Percentiles rank a stretch among this genome's conserved stretches.
Conservation (phyloP, 2,888 invertebrate genomes). For the Anthophora plumipes region DNA sequence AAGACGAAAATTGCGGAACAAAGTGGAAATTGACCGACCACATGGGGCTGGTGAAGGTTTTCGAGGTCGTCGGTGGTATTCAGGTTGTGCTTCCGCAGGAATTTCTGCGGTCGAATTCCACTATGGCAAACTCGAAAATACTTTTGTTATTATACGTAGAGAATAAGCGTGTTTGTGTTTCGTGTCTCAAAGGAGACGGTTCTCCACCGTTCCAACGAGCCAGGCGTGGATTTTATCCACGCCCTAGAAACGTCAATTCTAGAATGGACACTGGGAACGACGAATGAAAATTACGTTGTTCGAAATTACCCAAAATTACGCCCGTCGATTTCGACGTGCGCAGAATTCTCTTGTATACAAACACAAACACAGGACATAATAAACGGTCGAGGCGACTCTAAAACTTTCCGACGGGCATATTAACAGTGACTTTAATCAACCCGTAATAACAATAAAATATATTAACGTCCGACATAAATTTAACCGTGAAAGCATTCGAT, state of each 20-base stretch:
- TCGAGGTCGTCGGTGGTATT: conserved; percentile 76
- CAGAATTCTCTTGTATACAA: not conserved
- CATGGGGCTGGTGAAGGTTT: conserved; percentile 69
- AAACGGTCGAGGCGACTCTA: not conserved
- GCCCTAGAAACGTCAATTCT: conserved; percentile 1
- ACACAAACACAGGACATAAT: too few species aligned
- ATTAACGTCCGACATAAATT: conserved; percentile 58
- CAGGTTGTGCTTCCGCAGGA: conserved; percentile 73
- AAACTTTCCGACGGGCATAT: conserved; percentile 21
- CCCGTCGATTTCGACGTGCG: not conserved
- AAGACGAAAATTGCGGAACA: conserved; percentile 50
- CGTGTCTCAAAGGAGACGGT: conserved; percentile 64
- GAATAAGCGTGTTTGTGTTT: conserved; percentile 38
- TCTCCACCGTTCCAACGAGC: too few species aligned
- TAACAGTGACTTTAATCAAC: conserved; percentile 53
- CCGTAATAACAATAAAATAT: conserved; percentile 44
- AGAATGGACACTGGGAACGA: not conserved
- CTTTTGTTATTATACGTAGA: conserved; percentile 60
- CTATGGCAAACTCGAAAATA: conserved; percentile 70
- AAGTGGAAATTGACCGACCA: conserved; percentile 71
- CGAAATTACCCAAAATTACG: not conserved
- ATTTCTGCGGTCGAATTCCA: conserved; percentile 72
- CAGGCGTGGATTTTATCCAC: not conserved
- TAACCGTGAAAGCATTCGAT: conserved; percentile 40
- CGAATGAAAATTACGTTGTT: not conserved